Conservation (phyloP, 1,140 invertebrate genomes). For the Drosophila sulfurigaster region DNA sequence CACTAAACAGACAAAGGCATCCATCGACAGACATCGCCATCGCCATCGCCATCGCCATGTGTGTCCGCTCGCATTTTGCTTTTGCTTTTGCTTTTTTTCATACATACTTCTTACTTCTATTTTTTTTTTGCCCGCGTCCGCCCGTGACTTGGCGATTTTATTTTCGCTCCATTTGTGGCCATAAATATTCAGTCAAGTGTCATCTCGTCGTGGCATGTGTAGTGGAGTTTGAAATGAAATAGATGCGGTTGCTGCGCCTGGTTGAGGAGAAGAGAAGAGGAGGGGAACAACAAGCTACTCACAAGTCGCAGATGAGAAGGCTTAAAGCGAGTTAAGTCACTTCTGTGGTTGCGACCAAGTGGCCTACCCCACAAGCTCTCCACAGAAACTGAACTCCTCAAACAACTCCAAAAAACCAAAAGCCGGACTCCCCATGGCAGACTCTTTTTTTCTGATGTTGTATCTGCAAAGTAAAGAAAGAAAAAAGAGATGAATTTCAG, state of each 20-base stretch:
- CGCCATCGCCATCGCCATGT: conserved; percentile 60
- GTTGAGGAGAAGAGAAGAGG: not conserved
- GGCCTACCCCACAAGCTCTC: conserved; percentile 54
- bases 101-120: not conserved
- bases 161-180: conserved; percentile 82
- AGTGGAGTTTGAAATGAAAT: conserved; percentile 81
- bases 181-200: conserved; percentile 83
- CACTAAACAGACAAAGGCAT: conserved; percentile 45
- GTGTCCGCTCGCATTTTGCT: conserved; percentile 55
- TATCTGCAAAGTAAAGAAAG: conserved; percentile 11
- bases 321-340: conserved; percentile 82
- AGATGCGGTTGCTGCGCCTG: conserved; percentile 53
- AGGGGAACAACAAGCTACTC: conserved; percentile 1
- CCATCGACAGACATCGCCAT: conserved; percentile 45
- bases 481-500: conserved; percentile 37
- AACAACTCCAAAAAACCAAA: conserved; percentile 31
- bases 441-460: conserved; percentile 12
- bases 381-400: not conserved
- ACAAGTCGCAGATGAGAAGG: conserved; percentile 57
- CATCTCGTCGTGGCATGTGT: conserved; percentile 76
- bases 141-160: conserved; percentile 81
- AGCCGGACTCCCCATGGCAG: conserved; percentile 19
- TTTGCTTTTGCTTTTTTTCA: conserved; percentile 23
- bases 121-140: conserved; percentile 35
- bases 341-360: conserved; percentile 78